Conservation (phyloP, 1,140 invertebrate species). For the Papilio aristodemus region DNA sequence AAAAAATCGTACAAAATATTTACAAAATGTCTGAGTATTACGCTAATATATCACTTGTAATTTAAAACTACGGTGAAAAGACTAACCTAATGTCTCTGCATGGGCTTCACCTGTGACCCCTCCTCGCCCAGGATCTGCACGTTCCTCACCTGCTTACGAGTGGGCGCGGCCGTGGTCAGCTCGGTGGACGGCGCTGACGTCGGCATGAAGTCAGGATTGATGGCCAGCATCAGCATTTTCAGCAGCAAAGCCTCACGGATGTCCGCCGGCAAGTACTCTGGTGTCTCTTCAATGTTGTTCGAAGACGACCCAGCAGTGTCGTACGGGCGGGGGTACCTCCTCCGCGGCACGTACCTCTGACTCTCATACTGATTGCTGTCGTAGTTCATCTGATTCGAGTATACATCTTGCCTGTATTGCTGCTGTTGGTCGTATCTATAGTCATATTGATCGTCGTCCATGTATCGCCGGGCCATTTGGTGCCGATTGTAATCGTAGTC, state of each 20-base stretch:
- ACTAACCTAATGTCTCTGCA: slow-evolving; percentile 48
- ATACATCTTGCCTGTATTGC: slow-evolving; percentile 65
- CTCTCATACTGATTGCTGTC: slow-evolving; percentile 74
- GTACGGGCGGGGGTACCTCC: slow-evolving; percentile 73
- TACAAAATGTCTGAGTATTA: slow-evolving; percentile 41
- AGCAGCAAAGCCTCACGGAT: slow-evolving; percentile 85
- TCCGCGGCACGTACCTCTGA: slow-evolving; percentile 68
- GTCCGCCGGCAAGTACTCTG: slow-evolving; percentile 84
- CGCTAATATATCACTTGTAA: slow-evolving; percentile 32
- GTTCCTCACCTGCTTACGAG: slow-evolving; percentile 81
- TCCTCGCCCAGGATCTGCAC: slow-evolving; percentile 83
- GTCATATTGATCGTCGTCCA: slow-evolving; percentile 65
- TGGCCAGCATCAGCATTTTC: slow-evolving; percentile 86
- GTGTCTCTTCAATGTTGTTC: slow-evolving; percentile 81
- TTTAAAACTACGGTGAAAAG: slow-evolving; percentile 40
- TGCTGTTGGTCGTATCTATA: slow-evolving; percentile 66
- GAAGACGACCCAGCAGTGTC: slow-evolving; percentile 68
- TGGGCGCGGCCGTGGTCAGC: slow-evolving; percentile 68
- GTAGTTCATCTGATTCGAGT: slow-evolving; percentile 67
- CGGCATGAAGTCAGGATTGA: slow-evolving; percentile 82
- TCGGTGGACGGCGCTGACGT: slow-evolving; percentile 60
- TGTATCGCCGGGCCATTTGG: slow-evolving; percentile 50
- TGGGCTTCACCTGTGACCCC: slow-evolving; percentile 51
- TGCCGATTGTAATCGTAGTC: slow-evolving; percentile 57
- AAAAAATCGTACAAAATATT: slow-evolving; percentile 37